Percentiles rank a stretch among this genome's conserved stretches.
phyloP scores from a whole-genome alignment of 1,140 invertebrate species.

The Calliopsis andreniformis region DNA sequence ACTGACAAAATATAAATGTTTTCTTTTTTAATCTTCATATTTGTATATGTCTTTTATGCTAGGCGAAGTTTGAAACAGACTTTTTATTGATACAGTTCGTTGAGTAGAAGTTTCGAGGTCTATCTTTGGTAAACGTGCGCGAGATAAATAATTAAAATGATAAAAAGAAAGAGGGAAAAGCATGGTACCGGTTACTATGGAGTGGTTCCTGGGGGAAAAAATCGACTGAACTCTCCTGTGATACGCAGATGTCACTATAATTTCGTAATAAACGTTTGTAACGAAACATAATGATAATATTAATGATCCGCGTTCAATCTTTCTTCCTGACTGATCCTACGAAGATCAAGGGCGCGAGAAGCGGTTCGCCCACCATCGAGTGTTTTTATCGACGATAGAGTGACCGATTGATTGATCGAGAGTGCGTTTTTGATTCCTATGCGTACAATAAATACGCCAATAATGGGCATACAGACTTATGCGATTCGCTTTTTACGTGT shows the following conservation, averaged over 20 bases:
- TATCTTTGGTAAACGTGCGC: background rate
- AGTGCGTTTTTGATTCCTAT: slow-evolving; percentile 28
- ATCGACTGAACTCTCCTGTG: slow-evolving; percentile 71
- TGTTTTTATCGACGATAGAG: background rate
- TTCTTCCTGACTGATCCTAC: slow-evolving; percentile 55
- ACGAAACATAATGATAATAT: slow-evolving; percentile 50
- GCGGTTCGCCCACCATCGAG: background rate
- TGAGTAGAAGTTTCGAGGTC: background rate
- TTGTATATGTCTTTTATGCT: too few relatives aligned
- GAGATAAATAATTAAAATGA: background rate
- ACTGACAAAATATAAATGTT: too few relatives aligned
- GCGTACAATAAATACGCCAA: slow-evolving; percentile 5
- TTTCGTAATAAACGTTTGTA: slow-evolving; percentile 66
- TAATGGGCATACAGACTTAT: slow-evolving; percentile 18
- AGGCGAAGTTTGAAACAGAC: too few relatives aligned
- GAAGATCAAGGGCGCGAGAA: slow-evolving; percentile 1
- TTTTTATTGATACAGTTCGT: background rate
- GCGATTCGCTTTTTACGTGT: slow-evolving; percentile 40
- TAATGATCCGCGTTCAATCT: slow-evolving; percentile 47
- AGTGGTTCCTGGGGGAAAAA: slow-evolving; percentile 55
- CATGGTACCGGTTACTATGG: slow-evolving; percentile 36
- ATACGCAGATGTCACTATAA: slow-evolving; percentile 70
- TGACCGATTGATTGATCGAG: background rate
- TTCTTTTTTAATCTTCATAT: too few relatives aligned
- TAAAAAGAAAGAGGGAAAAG: background rate